These are phyloP conservation scores for Drosophila paucipuncta DNA, from an alignment of 2,888 invertebrate species.

Conservation along the genomic window DNA sequence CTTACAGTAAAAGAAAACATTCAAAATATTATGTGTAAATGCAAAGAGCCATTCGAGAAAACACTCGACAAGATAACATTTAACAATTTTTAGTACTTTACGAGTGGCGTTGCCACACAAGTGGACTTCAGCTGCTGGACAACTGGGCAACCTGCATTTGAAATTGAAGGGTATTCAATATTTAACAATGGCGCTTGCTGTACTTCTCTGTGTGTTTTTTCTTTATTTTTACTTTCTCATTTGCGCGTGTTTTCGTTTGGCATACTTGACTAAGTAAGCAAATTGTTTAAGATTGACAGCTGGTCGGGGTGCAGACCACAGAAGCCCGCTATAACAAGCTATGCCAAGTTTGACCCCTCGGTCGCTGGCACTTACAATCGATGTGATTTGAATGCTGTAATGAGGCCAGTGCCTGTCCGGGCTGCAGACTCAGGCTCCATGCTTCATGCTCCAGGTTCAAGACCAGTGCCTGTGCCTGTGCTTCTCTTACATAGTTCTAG, in stretches of 20 bases:
- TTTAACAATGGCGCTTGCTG: slow-evolving; percentile 1
- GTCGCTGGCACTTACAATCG: slow-evolving; percentile 26
- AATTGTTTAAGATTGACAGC: slow-evolving; percentile 76
- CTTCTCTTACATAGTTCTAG: not conserved
- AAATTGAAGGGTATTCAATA: slow-evolving; percentile 4
- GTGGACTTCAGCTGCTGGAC: not conserved
- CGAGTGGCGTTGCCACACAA: not conserved
- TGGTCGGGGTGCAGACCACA: slow-evolving; percentile 32
- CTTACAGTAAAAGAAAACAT: not conserved
- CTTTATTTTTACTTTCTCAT: slow-evolving; percentile 34
- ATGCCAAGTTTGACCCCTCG: slow-evolving; percentile 11
- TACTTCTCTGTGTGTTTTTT: not conserved
- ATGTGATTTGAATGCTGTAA: slow-evolving; percentile 62
- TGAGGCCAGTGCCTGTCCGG: slow-evolving; percentile 31
- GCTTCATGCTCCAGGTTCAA: not conserved
- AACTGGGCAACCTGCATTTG: not conserved
- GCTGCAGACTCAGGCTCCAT: not conserved
- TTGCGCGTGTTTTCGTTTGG: slow-evolving; percentile 63
- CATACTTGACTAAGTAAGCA: slow-evolving; percentile 74
- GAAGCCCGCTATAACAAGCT: slow-evolving; percentile 9
- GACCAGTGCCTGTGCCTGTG: not conserved
- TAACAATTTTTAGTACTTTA: not conserved
- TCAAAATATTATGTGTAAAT: not conserved
- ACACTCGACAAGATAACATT: not conserved
- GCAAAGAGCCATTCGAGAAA: not conserved